Percentiles rank a stretch among this genome's conserved stretches.
Conservation (phyloP, 2,888 invertebrate species). For the Meganola albula region DNA sequence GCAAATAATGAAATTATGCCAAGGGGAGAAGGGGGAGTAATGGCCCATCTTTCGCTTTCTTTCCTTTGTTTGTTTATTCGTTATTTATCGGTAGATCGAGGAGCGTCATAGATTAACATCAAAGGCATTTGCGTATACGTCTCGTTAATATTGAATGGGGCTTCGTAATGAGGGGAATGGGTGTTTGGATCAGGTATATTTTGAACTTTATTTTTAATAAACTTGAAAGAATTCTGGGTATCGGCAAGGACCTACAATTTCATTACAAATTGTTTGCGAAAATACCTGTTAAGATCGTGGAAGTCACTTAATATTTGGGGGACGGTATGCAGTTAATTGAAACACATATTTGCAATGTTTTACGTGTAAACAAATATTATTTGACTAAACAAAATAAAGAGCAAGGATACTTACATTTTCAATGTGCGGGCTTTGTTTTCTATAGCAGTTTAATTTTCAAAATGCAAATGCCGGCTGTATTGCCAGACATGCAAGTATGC, state of each 20-base stretch:
- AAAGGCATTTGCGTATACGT: constrained; percentile 48
- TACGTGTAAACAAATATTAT: too few species aligned
- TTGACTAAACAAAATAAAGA: too few species aligned
- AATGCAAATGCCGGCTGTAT: too few species aligned
- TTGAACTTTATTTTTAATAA: constrained; percentile 22
- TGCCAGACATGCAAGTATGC: too few species aligned
- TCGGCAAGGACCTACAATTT: constrained; percentile 12
- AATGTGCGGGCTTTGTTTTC: too few species aligned
- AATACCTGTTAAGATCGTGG: neutral
- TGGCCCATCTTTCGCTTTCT: constrained; percentile 37
- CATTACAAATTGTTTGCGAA: constrained; percentile 2
- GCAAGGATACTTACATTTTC: too few species aligned
- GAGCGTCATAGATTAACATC: constrained; percentile 63
- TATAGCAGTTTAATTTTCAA: too few species aligned
- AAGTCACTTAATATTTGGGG: neutral
- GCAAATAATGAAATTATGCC: constrained; percentile 62
- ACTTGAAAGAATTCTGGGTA: constrained; percentile 18
- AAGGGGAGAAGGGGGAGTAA: constrained; percentile 25
- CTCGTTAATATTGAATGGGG: constrained; percentile 57
- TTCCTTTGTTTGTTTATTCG: constrained; percentile 60
- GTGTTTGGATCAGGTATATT: constrained; percentile 29
- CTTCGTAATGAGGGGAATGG: constrained; percentile 38
- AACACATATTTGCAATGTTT: too few species aligned
- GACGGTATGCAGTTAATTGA: neutral
- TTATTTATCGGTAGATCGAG: constrained; percentile 65